phyloP scores from a whole-genome alignment of 1,140 invertebrate genomes.

The Apis dorsata region DNA sequence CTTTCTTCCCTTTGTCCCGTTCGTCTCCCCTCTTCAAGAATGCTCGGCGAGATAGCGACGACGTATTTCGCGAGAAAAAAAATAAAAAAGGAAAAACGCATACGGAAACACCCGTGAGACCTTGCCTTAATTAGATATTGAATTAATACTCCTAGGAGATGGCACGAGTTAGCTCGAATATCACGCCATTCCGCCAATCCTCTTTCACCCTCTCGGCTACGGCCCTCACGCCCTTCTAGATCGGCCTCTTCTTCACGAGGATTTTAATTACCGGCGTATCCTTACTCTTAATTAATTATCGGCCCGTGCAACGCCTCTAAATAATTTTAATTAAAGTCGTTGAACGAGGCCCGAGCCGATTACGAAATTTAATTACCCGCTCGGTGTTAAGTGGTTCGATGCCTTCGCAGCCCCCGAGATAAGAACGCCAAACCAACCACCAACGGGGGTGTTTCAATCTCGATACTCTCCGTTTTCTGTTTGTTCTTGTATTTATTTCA shows the following conservation, averaged over 20 bases:
- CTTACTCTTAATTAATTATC: conserved; percentile 69
- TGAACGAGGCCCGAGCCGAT: conserved; percentile 51
- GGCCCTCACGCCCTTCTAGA: conserved; percentile 31
- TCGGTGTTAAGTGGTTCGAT: conserved; percentile 50
- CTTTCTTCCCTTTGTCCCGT: conserved; percentile 38
- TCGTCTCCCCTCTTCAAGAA: not conserved
- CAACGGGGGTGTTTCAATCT: not conserved
- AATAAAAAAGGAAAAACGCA: conserved; percentile 62
- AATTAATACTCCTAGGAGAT: conserved; percentile 66
- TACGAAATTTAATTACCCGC: conserved; percentile 64
- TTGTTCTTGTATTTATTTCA: not conserved
- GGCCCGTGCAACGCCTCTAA: conserved; percentile 62
- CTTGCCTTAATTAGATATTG: conserved; percentile 65
- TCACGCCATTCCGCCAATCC: conserved; percentile 40
- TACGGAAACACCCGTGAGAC: conserved; percentile 37
- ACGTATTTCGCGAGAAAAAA: conserved; percentile 61
- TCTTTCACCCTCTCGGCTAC: conserved; percentile 7
- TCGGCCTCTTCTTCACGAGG: conserved; percentile 64
- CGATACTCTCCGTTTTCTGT: not conserved
- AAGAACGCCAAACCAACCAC: conserved; percentile 44
- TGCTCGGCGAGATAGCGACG: conserved; percentile 10
- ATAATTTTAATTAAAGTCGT: conserved; percentile 76
- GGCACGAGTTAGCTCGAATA: not conserved
- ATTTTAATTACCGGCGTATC: conserved; percentile 67
- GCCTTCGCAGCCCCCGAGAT: conserved; percentile 20